A percentile compares a stretch with the other conserved stretches of the same genome.
Conservation (phyloP, 2,797 vertebrate species). For the Leptatherina wallacei region DNA sequence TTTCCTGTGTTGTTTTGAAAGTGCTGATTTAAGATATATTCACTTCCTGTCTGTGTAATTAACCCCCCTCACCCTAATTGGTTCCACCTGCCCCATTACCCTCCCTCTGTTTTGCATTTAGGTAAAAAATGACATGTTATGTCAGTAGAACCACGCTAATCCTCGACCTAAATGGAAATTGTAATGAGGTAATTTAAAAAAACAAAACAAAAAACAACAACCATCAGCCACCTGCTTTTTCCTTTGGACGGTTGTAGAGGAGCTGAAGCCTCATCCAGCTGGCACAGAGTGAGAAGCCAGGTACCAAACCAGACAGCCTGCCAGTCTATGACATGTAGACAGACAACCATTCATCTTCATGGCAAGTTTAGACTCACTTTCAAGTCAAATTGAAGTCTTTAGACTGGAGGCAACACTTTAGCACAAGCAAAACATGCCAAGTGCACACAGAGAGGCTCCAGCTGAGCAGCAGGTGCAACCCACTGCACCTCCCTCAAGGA, state of each 20-base stretch:
- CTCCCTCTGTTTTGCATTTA: neutral
- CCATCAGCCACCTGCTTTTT: neutral
- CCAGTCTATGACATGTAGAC: neutral
- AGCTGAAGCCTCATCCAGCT: neutral
- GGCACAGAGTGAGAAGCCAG: neutral
- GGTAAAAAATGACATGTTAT: neutral
- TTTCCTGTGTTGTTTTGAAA: constrained; percentile 11
- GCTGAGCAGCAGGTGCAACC: constrained; percentile 7
- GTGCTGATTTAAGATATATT: neutral
- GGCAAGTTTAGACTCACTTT: neutral
- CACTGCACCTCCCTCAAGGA: neutral
- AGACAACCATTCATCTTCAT: neutral
- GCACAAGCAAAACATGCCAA: neutral
- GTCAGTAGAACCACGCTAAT: neutral
- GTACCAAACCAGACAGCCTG: neutral
- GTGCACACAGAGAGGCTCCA: neutral
- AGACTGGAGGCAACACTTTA: neutral
- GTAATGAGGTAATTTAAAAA: neutral
- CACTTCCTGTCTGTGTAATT: neutral
- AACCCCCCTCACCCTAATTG: neutral
- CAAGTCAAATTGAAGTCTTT: neutral
- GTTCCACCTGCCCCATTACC: constrained; percentile 2
- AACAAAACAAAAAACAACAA: neutral
- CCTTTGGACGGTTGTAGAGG: neutral
- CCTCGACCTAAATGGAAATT: constrained; percentile 4